These are phyloP conservation scores for Brachionus rubens DNA, from an alignment of 1,140 invertebrate species.

Conservation along the genomic window DNA sequence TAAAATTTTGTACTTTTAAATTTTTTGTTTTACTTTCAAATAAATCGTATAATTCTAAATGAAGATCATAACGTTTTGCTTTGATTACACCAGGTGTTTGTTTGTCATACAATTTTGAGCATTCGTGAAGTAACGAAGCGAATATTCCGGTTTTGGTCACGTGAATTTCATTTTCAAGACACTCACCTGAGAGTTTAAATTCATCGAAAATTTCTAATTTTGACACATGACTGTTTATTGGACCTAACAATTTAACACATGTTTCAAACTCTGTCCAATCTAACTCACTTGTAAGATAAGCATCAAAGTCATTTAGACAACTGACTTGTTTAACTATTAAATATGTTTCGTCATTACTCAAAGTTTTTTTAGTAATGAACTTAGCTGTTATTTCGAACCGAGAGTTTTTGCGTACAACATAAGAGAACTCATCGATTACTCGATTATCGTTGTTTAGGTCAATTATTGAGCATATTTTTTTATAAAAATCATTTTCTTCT, in stretches of 20 bases:
- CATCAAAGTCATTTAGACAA: conserved; percentile 42
- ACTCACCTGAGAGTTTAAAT: conserved; percentile 28
- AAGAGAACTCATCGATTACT: conserved; percentile 4
- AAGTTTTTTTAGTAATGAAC: background rate
- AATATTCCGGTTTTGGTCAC: conserved; percentile 1
- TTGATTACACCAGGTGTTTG: conserved; percentile 18
- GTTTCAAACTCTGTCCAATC: conserved; percentile 46
- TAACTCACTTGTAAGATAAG: background rate
- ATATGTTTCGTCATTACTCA: background rate
- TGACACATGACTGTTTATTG: conserved; percentile 8
- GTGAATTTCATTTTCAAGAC: background rate
- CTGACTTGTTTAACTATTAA: conserved; percentile 22
- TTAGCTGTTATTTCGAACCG: conserved; percentile 28
- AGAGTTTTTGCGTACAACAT: background rate
- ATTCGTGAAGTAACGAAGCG: conserved; percentile 38
- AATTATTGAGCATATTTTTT: conserved; percentile 36
- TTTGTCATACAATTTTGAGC: conserved; percentile 31
- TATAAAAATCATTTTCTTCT: conserved; percentile 25
- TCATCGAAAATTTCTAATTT: conserved; percentile 30
- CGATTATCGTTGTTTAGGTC: conserved; percentile 15
- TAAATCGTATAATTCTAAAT: conserved; percentile 21
- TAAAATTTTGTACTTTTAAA: conserved; percentile 20
- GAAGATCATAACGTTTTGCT: conserved; percentile 24
- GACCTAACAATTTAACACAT: conserved; percentile 36
- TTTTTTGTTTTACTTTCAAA: conserved; percentile 13